A percentile compares a stretch with the other conserved stretches of the same genome.
Evolutionary conservation across 2,113 vertebrate genomes (phyloP).

Genomic region (Tenebrosternarchus preto): DNA sequence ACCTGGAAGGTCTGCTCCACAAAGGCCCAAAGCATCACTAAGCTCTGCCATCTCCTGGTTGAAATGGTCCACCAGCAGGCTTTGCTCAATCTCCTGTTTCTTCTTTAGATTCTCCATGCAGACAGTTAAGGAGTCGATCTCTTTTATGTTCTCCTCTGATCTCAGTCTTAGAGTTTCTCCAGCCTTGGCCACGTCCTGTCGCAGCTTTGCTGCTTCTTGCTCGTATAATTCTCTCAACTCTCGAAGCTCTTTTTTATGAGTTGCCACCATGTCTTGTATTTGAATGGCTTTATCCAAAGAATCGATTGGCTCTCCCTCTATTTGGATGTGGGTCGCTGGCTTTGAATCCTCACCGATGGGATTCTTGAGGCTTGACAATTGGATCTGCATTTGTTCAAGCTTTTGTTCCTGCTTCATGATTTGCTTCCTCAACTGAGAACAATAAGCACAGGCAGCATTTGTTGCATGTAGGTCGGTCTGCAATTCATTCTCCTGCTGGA

Average conservation of each 20-base stretch:
- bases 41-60: slow-evolving; percentile 70
- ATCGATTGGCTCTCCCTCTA: slow-evolving; percentile 67
- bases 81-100: slow-evolving; percentile 68
- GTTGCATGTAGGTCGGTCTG: slow-evolving; percentile 28
- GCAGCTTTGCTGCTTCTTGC: slow-evolving; percentile 67
- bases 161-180: slow-evolving; percentile 63
- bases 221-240: slow-evolving; percentile 70
- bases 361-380: slow-evolving; percentile 42
- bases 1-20: slow-evolving; percentile 9
- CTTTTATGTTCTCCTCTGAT: slow-evolving; percentile 72
- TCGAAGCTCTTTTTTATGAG: slow-evolving; percentile 69
- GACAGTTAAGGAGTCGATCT: slow-evolving; percentile 69
- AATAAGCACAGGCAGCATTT: slow-evolving; percentile 59
- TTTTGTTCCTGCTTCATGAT: slow-evolving; percentile 59
- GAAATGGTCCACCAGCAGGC: slow-evolving; percentile 61
- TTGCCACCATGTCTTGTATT: slow-evolving; percentile 67
- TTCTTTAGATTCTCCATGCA: slow-evolving; percentile 75
- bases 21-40: slow-evolving; percentile 50
- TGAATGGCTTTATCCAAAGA: slow-evolving; percentile 68
- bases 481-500: slow-evolving; percentile 56
- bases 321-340: slow-evolving; percentile 58
- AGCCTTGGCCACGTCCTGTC: slow-evolving; percentile 60
- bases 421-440: slow-evolving; percentile 63
- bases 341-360: slow-evolving; percentile 32
- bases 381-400: slow-evolving; percentile 59